Evolutionary conservation across 2,888 invertebrate species (phyloP), one percentile per base, ranked within the genome.

Genomic region (Caenorhabditis sp.): DNA sequence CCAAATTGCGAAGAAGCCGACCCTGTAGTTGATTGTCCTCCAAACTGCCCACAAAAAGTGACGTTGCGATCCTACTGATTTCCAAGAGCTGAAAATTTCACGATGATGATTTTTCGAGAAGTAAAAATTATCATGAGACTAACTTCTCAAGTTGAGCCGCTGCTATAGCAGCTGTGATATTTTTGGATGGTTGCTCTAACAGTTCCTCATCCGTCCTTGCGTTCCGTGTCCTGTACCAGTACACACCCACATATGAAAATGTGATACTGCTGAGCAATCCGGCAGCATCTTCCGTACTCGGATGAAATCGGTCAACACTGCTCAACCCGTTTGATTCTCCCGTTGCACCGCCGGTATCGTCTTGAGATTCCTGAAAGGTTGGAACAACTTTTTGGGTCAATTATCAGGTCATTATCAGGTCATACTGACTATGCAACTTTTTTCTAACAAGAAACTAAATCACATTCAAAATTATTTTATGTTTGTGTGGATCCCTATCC

Each of bases 201-300:
- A 74, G 47, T 19, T 83, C 79, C 6, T 35, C 19, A 56, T 83
- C 83, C 0, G 19, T 41, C 24, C 12, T 64, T 4, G 74, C 64
- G n/a, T 70, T 69, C 16, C 69, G 24, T 0, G 83, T 79, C 28
- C 74, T 74, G 74, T 79, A 79, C 47, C 74, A 63, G 28, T 79
- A 83, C 14, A 31, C 6, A 4, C 69, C 69, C 1, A 83, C 74
- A 41, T 47, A 83, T 1, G 56, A 56, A 22, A 75, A 83, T 1
- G 79, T 19, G 1, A 79, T n/a, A 0, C 64, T 12, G 24, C 69
- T 83, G 3, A 83, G 2, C 19, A 63, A 31, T 0, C 74, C 74
- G 2, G 79, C 79, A 5, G 19, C 26, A 12, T 83, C 69, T 41
- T 79, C 83, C 0, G 77, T 70, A 64, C 83, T 83, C n/a, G 66